Conservation (phyloP, 2,888 invertebrate species). For the Tanypteryx hageni region DNA sequence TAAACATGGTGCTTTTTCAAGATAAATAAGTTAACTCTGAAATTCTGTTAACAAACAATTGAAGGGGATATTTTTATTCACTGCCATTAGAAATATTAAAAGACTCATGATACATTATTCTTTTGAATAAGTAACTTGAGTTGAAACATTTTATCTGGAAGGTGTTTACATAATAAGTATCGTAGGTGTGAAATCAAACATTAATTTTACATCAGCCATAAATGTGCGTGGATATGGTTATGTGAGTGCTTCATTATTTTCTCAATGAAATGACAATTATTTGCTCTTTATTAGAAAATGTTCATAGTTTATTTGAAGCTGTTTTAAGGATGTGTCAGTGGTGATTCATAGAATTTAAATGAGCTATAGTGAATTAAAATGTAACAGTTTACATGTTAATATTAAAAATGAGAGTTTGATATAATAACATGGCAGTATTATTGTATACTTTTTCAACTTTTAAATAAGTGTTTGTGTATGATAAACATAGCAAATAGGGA, state of each 20-base stretch:
- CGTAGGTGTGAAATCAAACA: slow-evolving; percentile 8
- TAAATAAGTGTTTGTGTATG: slow-evolving; percentile 50
- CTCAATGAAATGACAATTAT: background rate
- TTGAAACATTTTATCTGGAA: slow-evolving; percentile 48
- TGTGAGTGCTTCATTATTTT: background rate
- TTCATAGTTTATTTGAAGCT: slow-evolving; percentile 38
- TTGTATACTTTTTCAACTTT: slow-evolving; percentile 64
- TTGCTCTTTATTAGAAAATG: slow-evolving; percentile 39
- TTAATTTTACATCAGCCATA: background rate
- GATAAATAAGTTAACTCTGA: slow-evolving; percentile 28
- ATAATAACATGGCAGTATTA: slow-evolving; percentile 59
- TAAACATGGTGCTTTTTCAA: slow-evolving; percentile 60
- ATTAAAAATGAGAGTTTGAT: slow-evolving; percentile 42
- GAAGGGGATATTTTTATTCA: slow-evolving; percentile 58
- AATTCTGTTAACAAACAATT: background rate
- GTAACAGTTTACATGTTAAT: slow-evolving; percentile 38
- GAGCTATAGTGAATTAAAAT: slow-evolving; percentile 27
- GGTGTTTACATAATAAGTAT: slow-evolving; percentile 22
- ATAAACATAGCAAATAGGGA: slow-evolving; percentile 34
- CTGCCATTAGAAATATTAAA: slow-evolving; percentile 52
- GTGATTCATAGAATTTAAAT: slow-evolving; percentile 52
- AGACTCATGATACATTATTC: slow-evolving; percentile 43
- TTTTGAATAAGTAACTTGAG: slow-evolving; percentile 42
- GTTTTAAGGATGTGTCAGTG: slow-evolving; percentile 43
- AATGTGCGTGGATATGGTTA: background rate